These are phyloP conservation scores for Anniella stebbinsi DNA, from an alignment of 2,797 vertebrate species.

Conservation along the genomic window DNA sequence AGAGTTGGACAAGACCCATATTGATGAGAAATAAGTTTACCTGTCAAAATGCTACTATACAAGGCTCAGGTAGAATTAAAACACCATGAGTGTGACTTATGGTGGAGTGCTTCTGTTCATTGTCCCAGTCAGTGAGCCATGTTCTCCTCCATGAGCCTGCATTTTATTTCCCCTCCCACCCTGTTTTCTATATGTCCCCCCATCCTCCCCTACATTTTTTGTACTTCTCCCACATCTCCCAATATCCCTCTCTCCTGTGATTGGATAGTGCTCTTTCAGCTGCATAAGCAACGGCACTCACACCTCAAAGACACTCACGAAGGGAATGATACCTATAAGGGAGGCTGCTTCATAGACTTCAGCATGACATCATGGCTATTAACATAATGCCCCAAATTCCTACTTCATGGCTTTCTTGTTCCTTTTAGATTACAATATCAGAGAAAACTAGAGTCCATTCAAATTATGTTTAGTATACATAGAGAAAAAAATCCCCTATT, in stretches of 20 bases:
- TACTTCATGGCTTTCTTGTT: neutral
- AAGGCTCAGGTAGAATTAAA: neutral
- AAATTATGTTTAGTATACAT: slow-evolving; percentile 17
- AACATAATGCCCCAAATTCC: neutral
- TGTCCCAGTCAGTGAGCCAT: neutral
- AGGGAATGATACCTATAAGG: neutral
- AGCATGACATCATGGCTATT: neutral
- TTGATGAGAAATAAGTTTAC: neutral
- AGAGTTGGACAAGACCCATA: neutral
- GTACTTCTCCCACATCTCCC: neutral
- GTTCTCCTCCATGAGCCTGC: neutral
- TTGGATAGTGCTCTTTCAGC: neutral
- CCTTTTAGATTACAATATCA: neutral
- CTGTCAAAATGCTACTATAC: neutral
- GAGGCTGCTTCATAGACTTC: neutral
- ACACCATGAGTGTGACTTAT: neutral
- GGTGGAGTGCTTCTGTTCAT: neutral
- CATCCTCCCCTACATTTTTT: no score
- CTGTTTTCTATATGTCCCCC: neutral
- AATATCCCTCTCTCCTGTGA: neutral
- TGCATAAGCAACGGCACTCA: neutral
- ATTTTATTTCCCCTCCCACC: neutral
- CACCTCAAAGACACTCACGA: neutral
- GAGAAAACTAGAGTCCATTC: neutral
- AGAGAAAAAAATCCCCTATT: slow-evolving; percentile 1